Percentiles rank a stretch among this genome's conserved stretches.
These are phyloP conservation scores for Leptoteleia sp. DNA, from an alignment of 1,140 invertebrate genomes.

Conservation along the genomic window DNA sequence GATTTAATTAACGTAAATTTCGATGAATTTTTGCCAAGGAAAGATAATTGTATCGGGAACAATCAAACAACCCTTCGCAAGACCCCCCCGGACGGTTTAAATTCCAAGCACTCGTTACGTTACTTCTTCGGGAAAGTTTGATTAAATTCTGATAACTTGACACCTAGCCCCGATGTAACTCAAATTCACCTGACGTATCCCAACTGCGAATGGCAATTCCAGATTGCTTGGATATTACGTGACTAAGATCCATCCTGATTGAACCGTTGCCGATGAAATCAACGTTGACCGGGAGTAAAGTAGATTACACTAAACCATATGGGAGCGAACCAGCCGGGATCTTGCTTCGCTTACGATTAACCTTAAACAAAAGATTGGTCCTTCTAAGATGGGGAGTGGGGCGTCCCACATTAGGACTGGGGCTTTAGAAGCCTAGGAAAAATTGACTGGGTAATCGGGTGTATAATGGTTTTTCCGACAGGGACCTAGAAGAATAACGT, in stretches of 20 bases:
- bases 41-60: not conserved
- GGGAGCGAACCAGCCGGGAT: not conserved
- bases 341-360: not conserved
- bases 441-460: too few species aligned
- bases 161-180: conserved; percentile 12
- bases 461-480: too few species aligned
- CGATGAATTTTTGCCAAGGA: not conserved
- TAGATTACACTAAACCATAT: conserved; percentile 23
- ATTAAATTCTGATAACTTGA: conserved; percentile 34
- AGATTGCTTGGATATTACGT: conserved; percentile 44
- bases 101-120: conserved; percentile 9
- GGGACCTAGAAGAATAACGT: too few species aligned
- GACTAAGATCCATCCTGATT: conserved; percentile 42
- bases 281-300: conserved; percentile 19
- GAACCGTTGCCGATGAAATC: conserved; percentile 20
- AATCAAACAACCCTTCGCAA: too few species aligned
- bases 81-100: not conserved
- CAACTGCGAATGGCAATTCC: conserved; percentile 28
- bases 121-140: conserved; percentile 16
- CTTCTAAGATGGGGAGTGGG: too few species aligned
- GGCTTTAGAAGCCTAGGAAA: too few species aligned
- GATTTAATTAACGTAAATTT: too few species aligned
- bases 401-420: too few species aligned
- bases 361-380: not conserved
- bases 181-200: conserved; percentile 8